Evolutionary conservation across 2,113 vertebrate genomes (phyloP).

Genomic region (Gallinago paraguaiae): DNA sequence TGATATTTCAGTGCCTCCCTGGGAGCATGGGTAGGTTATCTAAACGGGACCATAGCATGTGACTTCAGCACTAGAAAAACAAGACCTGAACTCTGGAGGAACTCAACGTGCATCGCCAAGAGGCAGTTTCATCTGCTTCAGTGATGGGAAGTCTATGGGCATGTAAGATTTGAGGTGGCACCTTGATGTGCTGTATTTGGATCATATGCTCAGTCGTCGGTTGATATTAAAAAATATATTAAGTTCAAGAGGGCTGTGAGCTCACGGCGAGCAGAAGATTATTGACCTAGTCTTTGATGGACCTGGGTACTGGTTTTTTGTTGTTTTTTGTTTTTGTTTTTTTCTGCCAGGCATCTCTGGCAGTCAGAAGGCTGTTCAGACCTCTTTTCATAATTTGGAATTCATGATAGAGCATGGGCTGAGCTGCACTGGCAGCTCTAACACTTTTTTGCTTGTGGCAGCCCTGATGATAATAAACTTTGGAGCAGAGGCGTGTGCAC

Average conservation of each 20-base stretch:
- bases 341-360: not conserved
- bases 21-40: not conserved
- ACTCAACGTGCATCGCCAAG: not conserved
- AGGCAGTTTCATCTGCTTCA: not conserved
- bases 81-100: not conserved
- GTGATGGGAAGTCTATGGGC: not conserved
- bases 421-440: not conserved
- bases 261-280: not conserved
- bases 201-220: not conserved
- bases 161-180: not conserved
- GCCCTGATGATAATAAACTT: not conserved
- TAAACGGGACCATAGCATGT: not conserved
- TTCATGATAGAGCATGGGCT: not conserved
- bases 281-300: not conserved
- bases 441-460: not conserved
- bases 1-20: not conserved
- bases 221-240: not conserved
- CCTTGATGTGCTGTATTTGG: not conserved
- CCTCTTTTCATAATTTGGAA: not conserved
- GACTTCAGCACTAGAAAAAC: not conserved
- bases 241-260: not conserved
- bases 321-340: too few relatives aligned
- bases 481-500: not conserved
- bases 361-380: not conserved
- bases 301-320: not conserved